Percentiles rank a stretch among this genome's conserved stretches.
Conservation (phyloP, 2,888 invertebrate genomes). For the Agrochola circellaris region DNA sequence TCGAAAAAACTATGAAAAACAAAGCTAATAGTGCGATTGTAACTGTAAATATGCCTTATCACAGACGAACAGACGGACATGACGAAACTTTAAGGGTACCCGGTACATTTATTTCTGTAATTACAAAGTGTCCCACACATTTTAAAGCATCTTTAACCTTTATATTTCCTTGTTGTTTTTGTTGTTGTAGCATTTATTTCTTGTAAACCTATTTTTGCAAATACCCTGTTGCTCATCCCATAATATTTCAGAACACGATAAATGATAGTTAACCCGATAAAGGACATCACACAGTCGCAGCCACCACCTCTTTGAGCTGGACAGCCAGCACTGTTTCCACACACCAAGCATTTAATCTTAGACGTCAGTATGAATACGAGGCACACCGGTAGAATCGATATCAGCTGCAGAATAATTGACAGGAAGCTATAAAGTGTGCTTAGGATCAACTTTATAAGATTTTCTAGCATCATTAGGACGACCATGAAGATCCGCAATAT, state of each 20-base stretch:
- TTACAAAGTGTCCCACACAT: background rate
- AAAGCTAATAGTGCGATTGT: no score
- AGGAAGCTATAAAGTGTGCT: conserved; percentile 83
- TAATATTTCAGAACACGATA: conserved; percentile 78
- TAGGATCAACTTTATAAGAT: conserved; percentile 80
- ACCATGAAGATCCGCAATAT: conserved; percentile 82
- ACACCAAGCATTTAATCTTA: conserved; percentile 80
- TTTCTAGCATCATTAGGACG: conserved; percentile 82
- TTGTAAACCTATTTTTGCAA: conserved; percentile 25
- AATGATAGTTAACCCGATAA: conserved; percentile 74
- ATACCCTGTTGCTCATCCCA: conserved; percentile 75
- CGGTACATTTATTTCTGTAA: background rate
- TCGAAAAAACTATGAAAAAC: no score
- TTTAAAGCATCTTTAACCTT: background rate
- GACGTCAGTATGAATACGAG: conserved; percentile 81
- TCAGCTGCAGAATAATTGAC: conserved; percentile 81
- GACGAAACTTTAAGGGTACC: no score
- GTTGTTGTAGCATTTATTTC: background rate
- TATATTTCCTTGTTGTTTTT: background rate
- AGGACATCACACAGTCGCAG: conserved; percentile 80
- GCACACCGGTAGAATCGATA: conserved; percentile 84
- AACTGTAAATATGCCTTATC: no score
- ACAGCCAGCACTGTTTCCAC: conserved; percentile 76
- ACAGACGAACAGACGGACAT: no score
- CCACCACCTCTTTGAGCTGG: conserved; percentile 74